phyloP scores from a whole-genome alignment of 2,888 invertebrate genomes.

The Ornithoptera alexandrae region DNA sequence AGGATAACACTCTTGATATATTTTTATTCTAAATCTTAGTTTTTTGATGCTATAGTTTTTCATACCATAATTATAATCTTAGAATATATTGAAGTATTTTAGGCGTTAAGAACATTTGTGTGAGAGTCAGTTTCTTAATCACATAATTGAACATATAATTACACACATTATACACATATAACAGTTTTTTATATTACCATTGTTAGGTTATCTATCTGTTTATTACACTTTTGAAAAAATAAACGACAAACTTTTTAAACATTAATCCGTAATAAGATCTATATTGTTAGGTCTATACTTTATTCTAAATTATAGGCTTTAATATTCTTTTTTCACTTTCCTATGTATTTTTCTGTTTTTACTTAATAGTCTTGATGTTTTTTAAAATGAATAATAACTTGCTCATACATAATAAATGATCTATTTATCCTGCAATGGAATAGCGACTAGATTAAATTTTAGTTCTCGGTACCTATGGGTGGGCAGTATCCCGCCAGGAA shows the following conservation, averaged over 20 bases:
- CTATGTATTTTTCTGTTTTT: too few relatives aligned
- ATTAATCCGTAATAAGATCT: too few relatives aligned
- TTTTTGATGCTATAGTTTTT: not conserved
- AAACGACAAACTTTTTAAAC: not conserved
- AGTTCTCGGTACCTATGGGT: conserved; percentile 67
- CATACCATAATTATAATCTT: not conserved
- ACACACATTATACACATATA: not conserved
- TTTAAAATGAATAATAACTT: too few relatives aligned
- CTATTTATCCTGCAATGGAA: conserved; percentile 13
- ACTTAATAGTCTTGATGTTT: too few relatives aligned
- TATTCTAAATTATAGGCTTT: too few relatives aligned
- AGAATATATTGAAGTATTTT: not conserved
- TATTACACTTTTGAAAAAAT: not conserved
- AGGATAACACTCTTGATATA: not conserved
- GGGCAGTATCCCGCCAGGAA: conserved; percentile 54
- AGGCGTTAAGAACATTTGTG: not conserved
- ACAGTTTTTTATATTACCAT: not conserved
- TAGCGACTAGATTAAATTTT: conserved; percentile 8
- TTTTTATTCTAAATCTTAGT: not conserved
- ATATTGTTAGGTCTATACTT: too few relatives aligned
- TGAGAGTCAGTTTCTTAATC: not conserved
- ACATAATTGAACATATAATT: not conserved
- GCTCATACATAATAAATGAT: not conserved
- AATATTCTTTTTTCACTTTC: too few relatives aligned
- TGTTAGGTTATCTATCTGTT: not conserved